Conservation (phyloP, 1,140 invertebrate genomes). For the Homalodisca vitripennis region DNA sequence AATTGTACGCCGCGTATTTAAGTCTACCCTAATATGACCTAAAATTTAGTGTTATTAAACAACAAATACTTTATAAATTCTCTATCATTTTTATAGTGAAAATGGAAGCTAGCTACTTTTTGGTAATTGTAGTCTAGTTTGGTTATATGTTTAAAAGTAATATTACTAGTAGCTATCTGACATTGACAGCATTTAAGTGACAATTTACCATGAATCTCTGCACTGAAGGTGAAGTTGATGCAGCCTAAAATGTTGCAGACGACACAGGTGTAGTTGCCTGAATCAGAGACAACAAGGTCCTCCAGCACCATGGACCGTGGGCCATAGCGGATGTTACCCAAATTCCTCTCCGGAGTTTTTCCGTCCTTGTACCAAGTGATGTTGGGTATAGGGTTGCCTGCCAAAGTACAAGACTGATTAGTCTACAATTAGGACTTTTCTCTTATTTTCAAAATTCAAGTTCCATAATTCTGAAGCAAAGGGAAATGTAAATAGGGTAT, state of each 20-base stretch:
- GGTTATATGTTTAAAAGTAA: no score
- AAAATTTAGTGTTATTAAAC: no score
- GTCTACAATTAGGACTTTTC: not conserved
- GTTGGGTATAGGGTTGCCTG: constrained; percentile 72
- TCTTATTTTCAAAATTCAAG: no score
- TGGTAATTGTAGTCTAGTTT: no score
- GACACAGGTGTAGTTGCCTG: constrained; percentile 82
- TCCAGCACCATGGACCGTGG: constrained; percentile 71
- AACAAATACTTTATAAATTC: no score
- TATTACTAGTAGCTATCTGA: no score
- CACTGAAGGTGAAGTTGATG: constrained; percentile 68
- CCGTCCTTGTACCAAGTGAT: constrained; percentile 79
- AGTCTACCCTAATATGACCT: no score
- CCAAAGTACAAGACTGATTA: constrained; percentile 10
- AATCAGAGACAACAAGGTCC: constrained; percentile 72
- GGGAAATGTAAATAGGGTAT: no score
- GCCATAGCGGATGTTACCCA: constrained; percentile 58
- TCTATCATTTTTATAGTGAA: no score
- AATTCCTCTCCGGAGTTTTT: constrained; percentile 54
- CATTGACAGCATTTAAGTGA: not conserved
- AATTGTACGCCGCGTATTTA: no score
- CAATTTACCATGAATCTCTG: constrained; percentile 72
- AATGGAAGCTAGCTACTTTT: no score
- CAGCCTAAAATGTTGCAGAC: constrained; percentile 77
- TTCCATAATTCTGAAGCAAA: no score